Evolutionary conservation across 2,797 vertebrate genomes (phyloP).

Genomic region (Cirrhinus mrigala): DNA sequence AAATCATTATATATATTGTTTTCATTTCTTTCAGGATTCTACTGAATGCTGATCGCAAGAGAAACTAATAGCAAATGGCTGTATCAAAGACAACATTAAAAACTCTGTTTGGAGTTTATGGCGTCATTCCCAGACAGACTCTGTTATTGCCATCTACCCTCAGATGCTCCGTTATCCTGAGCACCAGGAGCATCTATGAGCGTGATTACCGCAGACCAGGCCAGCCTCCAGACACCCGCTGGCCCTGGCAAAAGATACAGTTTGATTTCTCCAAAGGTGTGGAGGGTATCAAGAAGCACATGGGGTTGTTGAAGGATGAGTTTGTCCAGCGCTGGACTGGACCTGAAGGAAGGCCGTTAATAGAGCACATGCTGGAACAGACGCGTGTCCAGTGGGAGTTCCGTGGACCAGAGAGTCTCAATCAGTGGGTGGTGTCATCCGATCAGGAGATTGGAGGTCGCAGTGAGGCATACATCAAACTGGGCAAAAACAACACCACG

Average conservation of each 20-base stretch:
- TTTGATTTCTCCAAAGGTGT: constrained; percentile 83
- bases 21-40: constrained; percentile 57
- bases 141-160: constrained; percentile 47
- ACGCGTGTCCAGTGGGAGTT: constrained; percentile 90
- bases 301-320: constrained; percentile 81
- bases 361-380: constrained; percentile 83
- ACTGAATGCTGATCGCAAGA: background rate
- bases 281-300: constrained; percentile 80
- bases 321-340: constrained; percentile 74
- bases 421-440: constrained; percentile 88
- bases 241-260: constrained; percentile 76
- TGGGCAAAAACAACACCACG: constrained; percentile 85
- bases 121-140: constrained; percentile 51
- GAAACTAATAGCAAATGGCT: constrained; percentile 58
- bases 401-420: constrained; percentile 85
- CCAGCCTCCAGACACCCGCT: constrained; percentile 71
- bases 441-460: constrained; percentile 91
- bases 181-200: constrained; percentile 59
- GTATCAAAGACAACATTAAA: constrained; percentile 60
- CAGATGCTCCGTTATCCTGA: constrained; percentile 51
- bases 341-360: constrained; percentile 78
- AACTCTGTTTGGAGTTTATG: constrained; percentile 58
- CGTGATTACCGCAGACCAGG: constrained; percentile 84
- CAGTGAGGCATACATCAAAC: constrained; percentile 83
- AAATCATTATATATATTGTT: background rate